Conservation (phyloP, 92 coral and sea anemone genomes). For the Paragorgia papillata region DNA sequence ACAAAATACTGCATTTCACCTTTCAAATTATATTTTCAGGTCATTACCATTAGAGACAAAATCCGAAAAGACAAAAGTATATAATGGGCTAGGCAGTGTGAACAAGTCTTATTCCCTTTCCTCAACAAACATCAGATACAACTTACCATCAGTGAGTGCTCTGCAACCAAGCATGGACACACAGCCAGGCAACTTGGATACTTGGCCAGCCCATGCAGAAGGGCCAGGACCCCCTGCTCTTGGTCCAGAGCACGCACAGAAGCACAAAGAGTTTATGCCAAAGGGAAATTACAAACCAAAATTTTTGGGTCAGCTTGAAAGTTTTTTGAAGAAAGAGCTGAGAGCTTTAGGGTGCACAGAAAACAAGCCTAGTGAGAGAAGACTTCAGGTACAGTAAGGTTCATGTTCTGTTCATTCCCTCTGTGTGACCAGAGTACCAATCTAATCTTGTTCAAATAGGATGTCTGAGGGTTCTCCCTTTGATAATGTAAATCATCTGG, state of each 20-base stretch:
- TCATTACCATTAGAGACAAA: neutral
- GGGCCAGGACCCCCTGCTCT: conserved; percentile 93
- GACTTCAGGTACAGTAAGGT: conserved; percentile 70
- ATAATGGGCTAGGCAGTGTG: neutral
- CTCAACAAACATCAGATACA: conserved; percentile 30
- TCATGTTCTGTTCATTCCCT: conserved; percentile 2
- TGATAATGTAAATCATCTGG: too few species aligned
- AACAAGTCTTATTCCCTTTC: conserved; percentile 22
- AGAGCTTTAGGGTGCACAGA: conserved; percentile 91
- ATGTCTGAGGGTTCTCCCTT: too few species aligned
- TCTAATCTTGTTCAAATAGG: too few species aligned
- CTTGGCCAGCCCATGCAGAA: conserved; percentile 99
- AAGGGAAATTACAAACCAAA: conserved; percentile 97
- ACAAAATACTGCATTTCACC: too few species aligned
- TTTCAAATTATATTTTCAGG: too few species aligned
- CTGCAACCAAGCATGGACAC: conserved; percentile 86
- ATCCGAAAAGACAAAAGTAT: conserved; percentile 20
- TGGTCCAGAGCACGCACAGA: conserved; percentile 75
- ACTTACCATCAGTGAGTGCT: neutral
- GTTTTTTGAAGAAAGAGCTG: conserved; percentile 89
- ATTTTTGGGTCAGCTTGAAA: conserved; percentile 93
- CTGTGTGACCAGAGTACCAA: too few species aligned
- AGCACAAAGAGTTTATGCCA: conserved; percentile 85
- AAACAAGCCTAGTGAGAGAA: conserved; percentile 88
- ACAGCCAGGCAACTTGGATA: conserved; percentile 87